phyloP scores from a whole-genome alignment of 2,797 vertebrate species.

The Craterocephalus amniculus region DNA sequence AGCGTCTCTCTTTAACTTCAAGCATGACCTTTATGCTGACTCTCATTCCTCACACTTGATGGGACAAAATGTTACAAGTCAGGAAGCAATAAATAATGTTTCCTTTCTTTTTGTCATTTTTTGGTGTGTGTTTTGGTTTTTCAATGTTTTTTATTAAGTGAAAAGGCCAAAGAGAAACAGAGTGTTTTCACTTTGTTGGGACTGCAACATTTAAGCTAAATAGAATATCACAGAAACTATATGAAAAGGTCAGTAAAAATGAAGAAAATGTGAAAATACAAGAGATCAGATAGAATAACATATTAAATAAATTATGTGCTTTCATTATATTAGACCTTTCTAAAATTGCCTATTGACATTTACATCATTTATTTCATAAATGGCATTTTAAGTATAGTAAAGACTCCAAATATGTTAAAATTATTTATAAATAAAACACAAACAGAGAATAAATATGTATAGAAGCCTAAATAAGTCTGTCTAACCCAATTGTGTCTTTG shows the following conservation, averaged over 20 bases:
- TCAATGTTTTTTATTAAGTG: neutral
- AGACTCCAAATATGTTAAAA: neutral
- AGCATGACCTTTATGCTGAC: conserved; percentile 46
- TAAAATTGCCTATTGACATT: conserved; percentile 3
- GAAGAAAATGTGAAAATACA: conserved; percentile 28
- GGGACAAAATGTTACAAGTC: conserved; percentile 53
- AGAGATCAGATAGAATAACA: conserved; percentile 36
- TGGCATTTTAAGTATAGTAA: neutral
- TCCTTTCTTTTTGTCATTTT: neutral
- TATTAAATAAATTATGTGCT: conserved; percentile 3
- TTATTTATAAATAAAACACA: neutral
- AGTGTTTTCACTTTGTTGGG: conserved; percentile 32
- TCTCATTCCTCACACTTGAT: conserved; percentile 26
- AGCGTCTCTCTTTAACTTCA: conserved; percentile 23
- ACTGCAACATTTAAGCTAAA: conserved; percentile 28
- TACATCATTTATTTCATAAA: neutral
- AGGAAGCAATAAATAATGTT: conserved; percentile 12
- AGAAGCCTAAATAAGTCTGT: too few relatives aligned
- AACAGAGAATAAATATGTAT: too few relatives aligned
- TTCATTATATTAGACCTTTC: neutral
- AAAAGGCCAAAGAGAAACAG: conserved; percentile 11
- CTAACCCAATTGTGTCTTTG: neutral
- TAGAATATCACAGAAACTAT: conserved; percentile 15
- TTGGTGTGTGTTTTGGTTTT: neutral
- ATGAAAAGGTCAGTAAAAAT: conserved; percentile 55